Percentiles rank a stretch among this genome's conserved stretches.
phyloP scores from a whole-genome alignment of 2,888 invertebrate species.

The Eilema griseolum region DNA sequence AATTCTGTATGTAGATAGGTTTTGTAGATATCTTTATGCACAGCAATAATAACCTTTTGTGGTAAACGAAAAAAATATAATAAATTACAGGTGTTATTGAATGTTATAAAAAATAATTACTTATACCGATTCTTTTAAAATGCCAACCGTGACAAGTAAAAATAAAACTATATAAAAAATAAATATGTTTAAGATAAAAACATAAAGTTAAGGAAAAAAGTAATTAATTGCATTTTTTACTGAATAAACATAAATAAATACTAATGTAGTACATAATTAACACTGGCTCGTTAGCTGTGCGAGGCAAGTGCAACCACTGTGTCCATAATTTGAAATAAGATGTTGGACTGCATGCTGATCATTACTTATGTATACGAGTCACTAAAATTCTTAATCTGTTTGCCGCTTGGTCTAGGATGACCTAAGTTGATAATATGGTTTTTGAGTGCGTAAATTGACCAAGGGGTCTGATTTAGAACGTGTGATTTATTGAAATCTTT shows the following conservation, averaged over 20 bases:
- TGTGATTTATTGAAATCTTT: too few species aligned
- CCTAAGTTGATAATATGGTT: too few species aligned
- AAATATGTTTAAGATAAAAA: background rate
- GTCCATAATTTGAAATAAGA: background rate
- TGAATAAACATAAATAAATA: background rate
- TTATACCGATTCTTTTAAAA: background rate
- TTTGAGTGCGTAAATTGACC: too few species aligned
- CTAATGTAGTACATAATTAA: background rate
- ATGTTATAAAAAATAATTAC: too few species aligned
- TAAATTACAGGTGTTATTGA: too few species aligned
- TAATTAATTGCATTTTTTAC: background rate
- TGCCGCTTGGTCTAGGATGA: too few species aligned
- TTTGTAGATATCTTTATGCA: background rate
- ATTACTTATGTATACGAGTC: too few species aligned
- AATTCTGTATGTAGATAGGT: too few species aligned
- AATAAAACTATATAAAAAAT: background rate
- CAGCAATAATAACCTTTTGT: background rate
- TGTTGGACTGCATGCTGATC: background rate
- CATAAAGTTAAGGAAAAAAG: background rate
- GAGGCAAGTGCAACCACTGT: background rate
- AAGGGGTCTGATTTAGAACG: too few species aligned
- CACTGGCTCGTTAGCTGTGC: background rate
- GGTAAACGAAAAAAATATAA: too few species aligned
- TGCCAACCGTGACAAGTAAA: background rate
- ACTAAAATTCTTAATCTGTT: too few species aligned